phyloP scores from a whole-genome alignment of 2,888 invertebrate species.

The Drosophila macrothrix region DNA sequence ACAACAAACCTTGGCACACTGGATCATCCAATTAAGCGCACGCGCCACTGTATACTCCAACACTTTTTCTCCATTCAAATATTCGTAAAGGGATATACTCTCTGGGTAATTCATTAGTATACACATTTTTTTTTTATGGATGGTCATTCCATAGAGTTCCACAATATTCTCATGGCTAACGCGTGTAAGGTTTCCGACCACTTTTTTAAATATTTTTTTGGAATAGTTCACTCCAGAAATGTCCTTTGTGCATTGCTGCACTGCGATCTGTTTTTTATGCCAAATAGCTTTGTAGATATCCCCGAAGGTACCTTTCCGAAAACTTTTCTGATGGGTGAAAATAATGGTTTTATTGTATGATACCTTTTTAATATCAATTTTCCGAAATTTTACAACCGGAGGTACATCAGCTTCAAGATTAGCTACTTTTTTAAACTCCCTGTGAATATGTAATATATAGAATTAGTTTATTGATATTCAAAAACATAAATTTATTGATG shows the following conservation, averaged over 20 bases:
- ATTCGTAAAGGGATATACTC: conserved; percentile 1
- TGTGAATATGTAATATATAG: neutral
- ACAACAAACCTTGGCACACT: conserved; percentile 9
- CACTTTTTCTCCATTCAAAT: conserved; percentile 10
- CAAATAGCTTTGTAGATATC: neutral
- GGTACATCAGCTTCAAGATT: neutral
- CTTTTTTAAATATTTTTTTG: neutral
- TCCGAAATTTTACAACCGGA: neutral
- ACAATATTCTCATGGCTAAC: conserved; percentile 9
- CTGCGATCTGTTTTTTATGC: neutral
- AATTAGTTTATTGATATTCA: neutral
- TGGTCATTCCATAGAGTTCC: conserved; percentile 1
- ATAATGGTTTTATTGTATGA: neutral
- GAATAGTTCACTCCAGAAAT: too few relatives aligned
- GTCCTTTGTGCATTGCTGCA: too few relatives aligned
- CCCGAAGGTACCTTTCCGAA: conserved; percentile 3
- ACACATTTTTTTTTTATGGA: neutral
- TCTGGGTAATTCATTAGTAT: conserved; percentile 9
- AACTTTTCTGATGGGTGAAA: neutral
- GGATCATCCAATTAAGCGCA: conserved; percentile 15
- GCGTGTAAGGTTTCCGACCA: neutral
- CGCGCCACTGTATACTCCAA: neutral
- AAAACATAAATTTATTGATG: neutral
- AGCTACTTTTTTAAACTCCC: neutral
- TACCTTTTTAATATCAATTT: neutral